Percentiles rank a stretch among this genome's conserved stretches.
These are phyloP conservation scores for Eurytoma adleriae DNA, from an alignment of 2,888 invertebrate genomes.

Conservation along the genomic window DNA sequence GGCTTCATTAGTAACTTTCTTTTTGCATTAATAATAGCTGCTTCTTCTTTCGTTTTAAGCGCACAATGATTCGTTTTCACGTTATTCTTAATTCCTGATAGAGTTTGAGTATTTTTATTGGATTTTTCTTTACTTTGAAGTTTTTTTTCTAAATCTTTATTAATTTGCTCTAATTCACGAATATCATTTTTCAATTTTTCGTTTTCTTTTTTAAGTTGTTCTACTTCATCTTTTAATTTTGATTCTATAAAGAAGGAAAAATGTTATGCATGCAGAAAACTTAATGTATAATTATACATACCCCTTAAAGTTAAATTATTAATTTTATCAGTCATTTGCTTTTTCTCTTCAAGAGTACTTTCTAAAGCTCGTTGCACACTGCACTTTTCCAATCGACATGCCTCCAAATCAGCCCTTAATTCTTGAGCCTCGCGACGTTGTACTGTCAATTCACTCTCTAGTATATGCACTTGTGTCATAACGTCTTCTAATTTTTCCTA, in stretches of 20 bases:
- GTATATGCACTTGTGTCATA: slow-evolving; percentile 75
- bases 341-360: slow-evolving; percentile 78
- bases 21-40: slow-evolving; percentile 24
- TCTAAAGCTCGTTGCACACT: slow-evolving; percentile 80
- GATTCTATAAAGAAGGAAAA: slow-evolving; percentile 73
- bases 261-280: slow-evolving; percentile 24
- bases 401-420: slow-evolving; percentile 76
- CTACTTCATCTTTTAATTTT: slow-evolving; percentile 78
- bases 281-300: slow-evolving; percentile 62
- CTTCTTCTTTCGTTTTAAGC: slow-evolving; percentile 43
- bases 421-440: slow-evolving; percentile 76
- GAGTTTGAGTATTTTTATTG: no score
- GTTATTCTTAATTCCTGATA: not conserved
- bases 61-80: slow-evolving; percentile 16
- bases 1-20: slow-evolving; percentile 27
- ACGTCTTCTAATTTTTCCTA: slow-evolving; percentile 77
- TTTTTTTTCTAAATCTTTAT: slow-evolving; percentile 32
- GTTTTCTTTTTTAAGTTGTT: slow-evolving; percentile 73
- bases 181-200: slow-evolving; percentile 49
- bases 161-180: slow-evolving; percentile 12
- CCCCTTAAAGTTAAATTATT: slow-evolving; percentile 81
- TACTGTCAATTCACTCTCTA: slow-evolving; percentile 76
- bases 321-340: slow-evolving; percentile 78
- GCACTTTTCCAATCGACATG: slow-evolving; percentile 78
- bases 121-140: not conserved